Conservation (phyloP, 2,797 vertebrate species). For the Atherinosoma microstoma region DNA sequence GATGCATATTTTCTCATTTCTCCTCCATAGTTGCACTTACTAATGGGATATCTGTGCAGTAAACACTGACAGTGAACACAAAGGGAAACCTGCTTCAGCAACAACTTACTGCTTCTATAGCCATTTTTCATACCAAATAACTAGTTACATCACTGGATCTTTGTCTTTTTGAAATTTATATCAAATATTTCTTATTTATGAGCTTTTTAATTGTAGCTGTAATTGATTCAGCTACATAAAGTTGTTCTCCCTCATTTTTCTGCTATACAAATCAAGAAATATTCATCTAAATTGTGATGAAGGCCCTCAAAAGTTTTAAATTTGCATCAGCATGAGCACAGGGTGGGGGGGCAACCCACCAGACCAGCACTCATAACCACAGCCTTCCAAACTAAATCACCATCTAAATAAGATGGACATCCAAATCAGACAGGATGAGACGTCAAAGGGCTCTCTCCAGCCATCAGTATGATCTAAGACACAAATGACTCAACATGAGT, state of each 20-base stretch:
- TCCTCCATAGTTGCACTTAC: too few relatives aligned
- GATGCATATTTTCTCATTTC: too few relatives aligned
- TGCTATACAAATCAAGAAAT: conserved; percentile 8
- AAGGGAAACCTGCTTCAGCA: too few relatives aligned
- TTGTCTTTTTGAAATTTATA: neutral
- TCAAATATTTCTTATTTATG: neutral
- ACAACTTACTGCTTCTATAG: too few relatives aligned
- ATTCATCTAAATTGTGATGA: conserved; percentile 37
- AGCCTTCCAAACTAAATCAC: conserved; percentile 12
- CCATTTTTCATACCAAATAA: neutral
- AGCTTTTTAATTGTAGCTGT: neutral
- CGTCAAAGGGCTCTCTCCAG: conserved; percentile 48
- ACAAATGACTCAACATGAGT: conserved; percentile 65
- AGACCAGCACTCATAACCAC: conserved; percentile 19
- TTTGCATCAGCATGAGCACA: neutral
- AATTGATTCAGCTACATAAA: conserved; percentile 7
- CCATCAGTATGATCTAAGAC: conserved; percentile 62
- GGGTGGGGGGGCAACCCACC: neutral
- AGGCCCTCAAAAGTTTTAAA: conserved; percentile 21
- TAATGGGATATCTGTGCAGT: too few relatives aligned
- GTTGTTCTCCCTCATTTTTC: neutral
- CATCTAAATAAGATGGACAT: conserved; percentile 51
- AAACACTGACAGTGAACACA: too few relatives aligned
- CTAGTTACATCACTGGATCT: neutral
- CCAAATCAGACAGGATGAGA: conserved; percentile 55